Base-by-base conservation (phyloP, 2,797 vertebrate genomes). In the Fratercula arctica region DNA sequence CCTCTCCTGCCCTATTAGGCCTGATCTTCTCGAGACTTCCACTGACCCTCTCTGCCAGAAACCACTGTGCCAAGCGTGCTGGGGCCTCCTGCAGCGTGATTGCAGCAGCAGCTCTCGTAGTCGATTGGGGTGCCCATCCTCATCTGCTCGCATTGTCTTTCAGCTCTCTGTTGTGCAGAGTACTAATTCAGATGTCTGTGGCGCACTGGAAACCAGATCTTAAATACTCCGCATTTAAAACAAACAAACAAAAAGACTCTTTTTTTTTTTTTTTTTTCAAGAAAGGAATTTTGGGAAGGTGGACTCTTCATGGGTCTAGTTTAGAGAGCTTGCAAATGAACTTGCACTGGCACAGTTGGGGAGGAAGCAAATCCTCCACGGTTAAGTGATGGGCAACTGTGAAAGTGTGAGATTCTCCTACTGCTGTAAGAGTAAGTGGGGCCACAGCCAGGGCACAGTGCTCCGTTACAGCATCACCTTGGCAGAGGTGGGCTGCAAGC, bases 111-210 rank as follows among this genome's bases (percentile, higher is more conserved):
- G 63, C 63, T 56, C 78, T 37, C 12, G 0, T 7, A 21, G 46
- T 7, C 41, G 21, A 5, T 48, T 0, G 3, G 51, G 26, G 3
- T 68, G 10, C 51, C 80, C 41, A 51, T 54, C 56, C 56, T 53
- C 9, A 1, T 6, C 73, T n/a, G 41, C 61, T 70, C 0, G 0
- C 4, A 1, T 19, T 37, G 3, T 39, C 41, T 74, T 63, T 41
- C 82, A 69, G 13, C 41, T 35, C 21, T 29, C 53, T 37, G 0
- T 16, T 37, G 23, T 26, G 39, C 21, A 45, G 33, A 10, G 33
- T 5, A 5, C 26, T 16, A 17, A 35, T 28, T 54, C 69, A 8
- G 51, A 24, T 45, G 19, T 19, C 77, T 53, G 45, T 35, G 78
- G 35, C 41, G 82, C 18, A 10, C 0, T 0, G 35, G 39, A 18